Evolutionary conservation across 2,113 vertebrate species (phyloP).

Genomic region (Takifugu bimaculatus): DNA sequence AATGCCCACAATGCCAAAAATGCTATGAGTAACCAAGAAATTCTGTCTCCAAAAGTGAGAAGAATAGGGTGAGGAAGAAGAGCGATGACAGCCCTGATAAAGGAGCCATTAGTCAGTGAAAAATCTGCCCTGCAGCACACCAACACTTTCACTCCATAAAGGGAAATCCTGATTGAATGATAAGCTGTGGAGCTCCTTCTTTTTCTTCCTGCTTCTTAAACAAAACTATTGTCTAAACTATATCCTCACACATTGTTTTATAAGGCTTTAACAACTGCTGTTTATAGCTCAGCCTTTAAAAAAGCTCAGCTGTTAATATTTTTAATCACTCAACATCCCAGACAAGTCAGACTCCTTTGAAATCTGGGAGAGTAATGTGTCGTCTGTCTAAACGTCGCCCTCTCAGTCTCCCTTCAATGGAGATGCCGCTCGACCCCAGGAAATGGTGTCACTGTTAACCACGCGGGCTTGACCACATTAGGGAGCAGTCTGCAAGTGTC

Average conservation of each 20-base stretch:
- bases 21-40: slow-evolving; percentile 5
- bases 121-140: slow-evolving; percentile 17
- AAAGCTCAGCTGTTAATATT: too few relatives aligned
- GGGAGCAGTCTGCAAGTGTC: slow-evolving; percentile 44
- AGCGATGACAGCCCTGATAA: background rate
- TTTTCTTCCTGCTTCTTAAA: background rate
- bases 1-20: slow-evolving; percentile 11
- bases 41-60: slow-evolving; percentile 6
- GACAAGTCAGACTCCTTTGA: background rate
- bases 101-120: slow-evolving; percentile 10
- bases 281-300: background rate
- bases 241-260: too few relatives aligned
- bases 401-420: background rate
- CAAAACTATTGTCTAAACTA: too few relatives aligned
- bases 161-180: slow-evolving; percentile 29
- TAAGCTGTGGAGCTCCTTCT: background rate
- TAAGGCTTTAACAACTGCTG: too few relatives aligned
- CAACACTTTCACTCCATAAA: slow-evolving; percentile 27
- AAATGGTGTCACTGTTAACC: slow-evolving; percentile 37
- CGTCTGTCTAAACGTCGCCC: slow-evolving; percentile 10
- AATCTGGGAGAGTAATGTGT: background rate
- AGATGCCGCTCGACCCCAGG: slow-evolving; percentile 23
- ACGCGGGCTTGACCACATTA: slow-evolving; percentile 32
- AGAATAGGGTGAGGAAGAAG: slow-evolving; percentile 2
- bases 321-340: slow-evolving; percentile 9